Conservation (phyloP, 2,888 invertebrate genomes). For the Hypena proboscidalis region DNA sequence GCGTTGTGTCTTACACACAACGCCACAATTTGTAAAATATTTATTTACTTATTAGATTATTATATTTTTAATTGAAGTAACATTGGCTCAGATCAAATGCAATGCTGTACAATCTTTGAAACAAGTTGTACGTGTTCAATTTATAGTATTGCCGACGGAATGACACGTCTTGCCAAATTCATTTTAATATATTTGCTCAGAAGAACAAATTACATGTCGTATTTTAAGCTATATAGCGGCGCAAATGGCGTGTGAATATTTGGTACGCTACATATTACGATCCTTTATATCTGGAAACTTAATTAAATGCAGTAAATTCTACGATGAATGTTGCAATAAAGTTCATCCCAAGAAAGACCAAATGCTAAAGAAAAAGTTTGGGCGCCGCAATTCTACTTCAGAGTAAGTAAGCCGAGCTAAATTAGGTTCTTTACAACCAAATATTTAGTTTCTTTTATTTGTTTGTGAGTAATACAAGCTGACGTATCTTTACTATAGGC, state of each 20-base stretch:
- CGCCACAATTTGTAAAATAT: no score
- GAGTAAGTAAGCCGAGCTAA: no score
- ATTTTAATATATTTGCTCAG: conserved; percentile 14
- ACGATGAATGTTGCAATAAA: conserved; percentile 1
- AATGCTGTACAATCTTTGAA: background rate
- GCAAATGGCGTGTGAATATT: conserved; percentile 19
- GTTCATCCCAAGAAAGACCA: background rate
- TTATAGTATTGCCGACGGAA: background rate
- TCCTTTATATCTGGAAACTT: conserved; percentile 24
- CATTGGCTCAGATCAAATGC: no score
- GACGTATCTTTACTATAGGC: no score
- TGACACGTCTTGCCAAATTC: conserved; percentile 6
- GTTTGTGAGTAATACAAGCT: no score
- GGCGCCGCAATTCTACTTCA: no score
- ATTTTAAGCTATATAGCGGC: conserved; percentile 17
- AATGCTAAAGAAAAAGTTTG: background rate
- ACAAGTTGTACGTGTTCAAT: background rate
- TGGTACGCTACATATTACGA: conserved; percentile 10
- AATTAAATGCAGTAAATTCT: conserved; percentile 39
- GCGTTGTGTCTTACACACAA: no score
- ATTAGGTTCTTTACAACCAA: no score
- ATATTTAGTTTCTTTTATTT: no score
- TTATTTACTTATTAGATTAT: no score
- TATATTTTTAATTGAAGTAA: no score
- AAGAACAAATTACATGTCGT: conserved; percentile 27